Evolutionary conservation across 2,888 invertebrate genomes (phyloP), one percentile per base, ranked within the genome.

Genomic region (Andrena flavipes): DNA sequence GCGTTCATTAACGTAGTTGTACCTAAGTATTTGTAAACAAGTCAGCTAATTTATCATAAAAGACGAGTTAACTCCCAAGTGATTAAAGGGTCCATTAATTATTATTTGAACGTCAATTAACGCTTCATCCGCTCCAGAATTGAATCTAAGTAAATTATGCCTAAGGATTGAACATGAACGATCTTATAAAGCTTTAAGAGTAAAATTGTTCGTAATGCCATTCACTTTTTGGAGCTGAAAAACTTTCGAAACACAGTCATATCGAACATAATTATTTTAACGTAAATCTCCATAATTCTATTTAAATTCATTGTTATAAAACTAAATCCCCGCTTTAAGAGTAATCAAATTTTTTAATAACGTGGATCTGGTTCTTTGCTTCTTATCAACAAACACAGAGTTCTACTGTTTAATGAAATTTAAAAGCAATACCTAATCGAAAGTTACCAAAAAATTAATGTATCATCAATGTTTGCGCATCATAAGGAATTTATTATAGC

Each of bases 21-120:
- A 67, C 4, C 30, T 74, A 67, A 67, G 67, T 49, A 33, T n/a
- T 6, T 29, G 67, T 48, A 67, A 67, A 67, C 30, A 16, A 33
- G 49, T 35, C 74, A 49, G 30, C 7, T 67, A 67, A 51, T 67
- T 64, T 64, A 73, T 56, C 23, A 64, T 73, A 64, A 63, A 64
- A 54, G 64, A 49, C 13, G 33, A 49, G 60, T 74, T 60, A 74
- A 67, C 33, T 74, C 13, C 26, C 60, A 29, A n/a, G 33, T 30
- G 48, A 74, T 67, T 60, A 67, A 74, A 23, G 13, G 23, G 49
- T 33, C n/a, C 33, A 60, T 60, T 67, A 33, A 59, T 30, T 60
- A 42, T 42, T 48, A 26, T n/a, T 56, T 13, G 16, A 74, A 26
- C 16, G 29, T 6, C n/a, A 16, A 26, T 67, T 73, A 73, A 42